Percentiles rank a stretch among this genome's conserved stretches.
phyloP scores from a whole-genome alignment of 2,888 invertebrate genomes.

The Lutraria lutraria region DNA sequence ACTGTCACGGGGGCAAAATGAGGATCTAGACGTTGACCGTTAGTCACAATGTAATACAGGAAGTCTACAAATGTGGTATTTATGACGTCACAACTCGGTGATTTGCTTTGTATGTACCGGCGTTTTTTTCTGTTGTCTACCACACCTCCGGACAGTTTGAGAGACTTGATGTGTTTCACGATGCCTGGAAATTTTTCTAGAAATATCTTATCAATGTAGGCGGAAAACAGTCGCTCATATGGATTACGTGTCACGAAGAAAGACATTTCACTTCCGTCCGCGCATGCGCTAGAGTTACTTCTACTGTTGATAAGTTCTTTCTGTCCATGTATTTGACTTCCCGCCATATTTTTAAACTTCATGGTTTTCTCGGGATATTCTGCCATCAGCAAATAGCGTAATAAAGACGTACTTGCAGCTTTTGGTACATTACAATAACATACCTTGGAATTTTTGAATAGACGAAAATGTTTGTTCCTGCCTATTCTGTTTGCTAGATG shows the following conservation, averaged over 20 bases:
- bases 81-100: not conserved
- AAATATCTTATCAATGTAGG: too few species aligned
- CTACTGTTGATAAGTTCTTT: not conserved
- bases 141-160: too few species aligned
- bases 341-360: constrained; percentile 40
- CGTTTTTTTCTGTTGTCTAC: too few species aligned
- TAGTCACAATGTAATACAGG: constrained; percentile 28
- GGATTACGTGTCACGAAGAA: too few species aligned
- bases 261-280: too few species aligned
- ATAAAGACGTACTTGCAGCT: too few species aligned
- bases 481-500: not conserved
- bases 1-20: constrained; percentile 58
- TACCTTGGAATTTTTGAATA: constrained; percentile 24
- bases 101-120: too few species aligned
- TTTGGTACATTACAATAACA: constrained; percentile 54
- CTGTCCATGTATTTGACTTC: constrained; percentile 40
- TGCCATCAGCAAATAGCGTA: constrained; percentile 30
- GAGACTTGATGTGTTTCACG: not conserved
- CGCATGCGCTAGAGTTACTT: too few species aligned
- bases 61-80: constrained; percentile 53
- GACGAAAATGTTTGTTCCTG: not conserved
- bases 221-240: too few species aligned
- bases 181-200: constrained; percentile 45
- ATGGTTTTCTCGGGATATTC: constrained; percentile 40
- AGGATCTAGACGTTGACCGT: constrained; percentile 44